Evolutionary conservation across 2,113 vertebrate genomes (phyloP), one percentile per base, ranked within the genome.

Genomic region (Eclectus roratus): DNA sequence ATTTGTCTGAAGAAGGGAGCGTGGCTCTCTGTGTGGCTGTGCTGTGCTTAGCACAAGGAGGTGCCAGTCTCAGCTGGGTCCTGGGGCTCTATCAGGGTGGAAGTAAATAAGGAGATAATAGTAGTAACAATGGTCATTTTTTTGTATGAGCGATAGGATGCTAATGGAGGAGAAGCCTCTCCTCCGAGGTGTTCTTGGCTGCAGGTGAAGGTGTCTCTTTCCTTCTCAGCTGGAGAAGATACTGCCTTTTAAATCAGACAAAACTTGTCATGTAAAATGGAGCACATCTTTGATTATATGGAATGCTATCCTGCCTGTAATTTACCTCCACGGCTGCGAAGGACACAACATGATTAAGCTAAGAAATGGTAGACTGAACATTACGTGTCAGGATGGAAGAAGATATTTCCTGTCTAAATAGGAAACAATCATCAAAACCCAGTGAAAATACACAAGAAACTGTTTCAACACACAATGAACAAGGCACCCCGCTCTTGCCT

Each of bases 271-370:
- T 74, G 47, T 79, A 90, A 90, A 94, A 88, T 80, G 72, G 43
- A 94, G 85, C 50, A 89, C n/a, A 52, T 94, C 60, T 96, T 89
- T 96, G 80, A 94, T 82, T 93, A 88, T 88, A 58, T 23, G 43
- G 87, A 72, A 63, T 77, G 52, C 65, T 88, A 33, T 46, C 50
- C 78, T 89, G 70, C 13, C 84, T 82, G 89, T 95, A 95, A 96
- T 88, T 91, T 96, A 93, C 70, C 84, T 66, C 88, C 83, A 50
- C 61, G 85, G 91, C 83, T 89, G 31, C 76, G 79, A 91, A 89
- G 93, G 90, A 80, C 4, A 7, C 73, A 91, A 90, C 63, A 65
- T 72, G 82, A 85, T 94, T 93, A 96, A 91, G 37, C 63, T 91
- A 80, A 90, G 82, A 95, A 91, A 96, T 65, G n/a, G 91, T 58